Percentiles rank a stretch among this genome's conserved stretches.
Evolutionary conservation across 2,888 invertebrate species (phyloP).

Genomic region (Rhagonycha lutea): DNA sequence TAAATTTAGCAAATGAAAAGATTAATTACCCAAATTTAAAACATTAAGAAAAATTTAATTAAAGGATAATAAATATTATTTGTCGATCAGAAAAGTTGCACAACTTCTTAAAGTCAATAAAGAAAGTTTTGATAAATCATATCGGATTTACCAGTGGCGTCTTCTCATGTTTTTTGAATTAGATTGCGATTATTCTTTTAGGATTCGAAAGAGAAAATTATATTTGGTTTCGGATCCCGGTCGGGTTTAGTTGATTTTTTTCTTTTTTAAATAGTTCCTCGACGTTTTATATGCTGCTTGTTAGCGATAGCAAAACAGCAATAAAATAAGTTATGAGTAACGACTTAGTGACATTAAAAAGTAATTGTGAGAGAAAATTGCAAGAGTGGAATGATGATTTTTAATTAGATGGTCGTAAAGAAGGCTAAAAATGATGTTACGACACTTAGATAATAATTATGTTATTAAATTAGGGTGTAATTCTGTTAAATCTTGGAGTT

Average conservation of each 20-base stretch:
- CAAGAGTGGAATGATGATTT: background rate
- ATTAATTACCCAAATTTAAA: background rate
- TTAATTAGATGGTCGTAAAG: background rate
- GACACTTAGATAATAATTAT: background rate
- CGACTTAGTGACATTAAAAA: background rate
- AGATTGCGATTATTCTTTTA: background rate
- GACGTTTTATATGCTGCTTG: too few species aligned
- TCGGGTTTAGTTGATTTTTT: background rate
- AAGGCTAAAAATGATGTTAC: background rate
- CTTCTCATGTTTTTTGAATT: background rate
- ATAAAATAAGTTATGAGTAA: background rate
- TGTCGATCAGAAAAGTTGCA: background rate
- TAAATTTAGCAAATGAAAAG: background rate
- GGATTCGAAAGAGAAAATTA: background rate
- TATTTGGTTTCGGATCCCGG: background rate
- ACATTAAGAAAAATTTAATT: background rate
- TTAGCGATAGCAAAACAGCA: background rate
- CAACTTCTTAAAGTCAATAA: background rate
- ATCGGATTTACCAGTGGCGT: background rate
- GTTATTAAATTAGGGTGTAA: background rate
- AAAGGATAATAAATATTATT: background rate
- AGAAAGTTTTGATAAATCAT: conserved; percentile 1
- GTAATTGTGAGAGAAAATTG: background rate
- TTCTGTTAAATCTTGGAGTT: background rate
- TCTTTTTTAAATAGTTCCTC: too few species aligned